Evolutionary conservation across 2,797 vertebrate genomes (phyloP).

Genomic region (Fistularia tabacaria): DNA sequence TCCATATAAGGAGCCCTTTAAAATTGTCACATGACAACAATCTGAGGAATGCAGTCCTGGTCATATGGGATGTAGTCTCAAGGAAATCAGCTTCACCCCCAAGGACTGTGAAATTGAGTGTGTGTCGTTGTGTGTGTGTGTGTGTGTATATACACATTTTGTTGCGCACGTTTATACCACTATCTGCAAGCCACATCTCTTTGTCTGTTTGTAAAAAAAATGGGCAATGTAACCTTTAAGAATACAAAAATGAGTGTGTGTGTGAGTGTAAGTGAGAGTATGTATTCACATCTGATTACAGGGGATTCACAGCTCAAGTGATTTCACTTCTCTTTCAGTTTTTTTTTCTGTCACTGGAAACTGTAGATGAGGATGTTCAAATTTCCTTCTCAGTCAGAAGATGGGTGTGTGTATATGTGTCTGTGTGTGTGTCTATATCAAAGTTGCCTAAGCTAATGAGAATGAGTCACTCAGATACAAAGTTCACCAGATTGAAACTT

Average conservation of each 20-base stretch:
- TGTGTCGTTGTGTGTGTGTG: slow-evolving; percentile 20
- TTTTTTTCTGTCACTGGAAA: slow-evolving; percentile 59
- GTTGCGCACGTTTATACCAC: neutral
- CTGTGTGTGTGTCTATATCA: neutral
- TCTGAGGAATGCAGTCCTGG: slow-evolving; percentile 76
- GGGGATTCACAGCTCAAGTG: slow-evolving; percentile 49
- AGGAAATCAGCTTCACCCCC: slow-evolving; percentile 75
- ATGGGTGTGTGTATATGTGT: slow-evolving; percentile 5
- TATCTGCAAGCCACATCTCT: no score
- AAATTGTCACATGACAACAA: slow-evolving; percentile 82
- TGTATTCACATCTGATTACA: neutral
- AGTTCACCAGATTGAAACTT: no score
- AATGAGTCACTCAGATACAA: no score
- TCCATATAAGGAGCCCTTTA: slow-evolving; percentile 86
- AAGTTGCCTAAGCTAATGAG: no score
- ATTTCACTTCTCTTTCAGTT: slow-evolving; percentile 71
- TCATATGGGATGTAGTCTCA: slow-evolving; percentile 76
- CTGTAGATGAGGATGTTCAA: slow-evolving; percentile 47
- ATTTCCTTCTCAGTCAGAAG: slow-evolving; percentile 37
- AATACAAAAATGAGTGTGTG: neutral
- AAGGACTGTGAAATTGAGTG: slow-evolving; percentile 19
- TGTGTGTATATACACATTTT: slow-evolving; percentile 5
- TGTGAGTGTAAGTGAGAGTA: slow-evolving; percentile 12
- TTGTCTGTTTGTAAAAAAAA: no score
- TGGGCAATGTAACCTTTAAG: no score